These are phyloP conservation scores for Mimachlamys varia DNA, from an alignment of 2,888 invertebrate genomes.

Conservation along the genomic window DNA sequence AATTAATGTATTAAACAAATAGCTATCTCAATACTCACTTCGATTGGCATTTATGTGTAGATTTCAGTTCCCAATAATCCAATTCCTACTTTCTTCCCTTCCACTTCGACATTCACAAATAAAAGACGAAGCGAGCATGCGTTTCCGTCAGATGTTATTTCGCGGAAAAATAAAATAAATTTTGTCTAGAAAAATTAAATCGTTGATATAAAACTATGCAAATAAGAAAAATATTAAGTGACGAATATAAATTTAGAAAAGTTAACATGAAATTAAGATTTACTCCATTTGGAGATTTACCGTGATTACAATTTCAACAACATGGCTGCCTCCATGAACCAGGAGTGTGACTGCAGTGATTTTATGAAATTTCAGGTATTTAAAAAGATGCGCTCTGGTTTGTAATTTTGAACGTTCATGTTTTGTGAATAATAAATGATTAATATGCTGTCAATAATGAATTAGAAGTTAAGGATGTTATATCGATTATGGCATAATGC, in stretches of 20 bases:
- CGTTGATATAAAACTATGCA: background rate
- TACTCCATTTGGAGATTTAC: conserved; percentile 1
- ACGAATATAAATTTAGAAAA: background rate
- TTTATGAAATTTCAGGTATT: conserved; percentile 33
- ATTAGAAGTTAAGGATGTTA: background rate
- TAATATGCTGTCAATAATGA: background rate
- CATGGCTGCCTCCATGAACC: conserved; percentile 72
- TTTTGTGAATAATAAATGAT: background rate
- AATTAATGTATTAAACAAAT: background rate
- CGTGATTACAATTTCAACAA: conserved; percentile 48
- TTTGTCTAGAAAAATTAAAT: background rate
- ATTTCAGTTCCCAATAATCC: conserved; percentile 6
- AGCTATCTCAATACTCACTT: background rate
- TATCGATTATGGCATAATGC: background rate
- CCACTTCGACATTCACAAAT: conserved; percentile 46
- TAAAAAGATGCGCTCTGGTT: background rate
- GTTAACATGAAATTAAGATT: background rate
- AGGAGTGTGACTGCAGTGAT: conserved; percentile 40
- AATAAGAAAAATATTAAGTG: background rate
- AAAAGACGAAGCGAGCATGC: conserved; percentile 54
- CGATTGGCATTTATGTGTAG: conserved; percentile 34
- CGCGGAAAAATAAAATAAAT: conserved; percentile 35
- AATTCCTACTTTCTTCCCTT: conserved; percentile 46
- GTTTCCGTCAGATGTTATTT: conserved; percentile 46
- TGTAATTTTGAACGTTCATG: conserved; percentile 47